Percentiles rank a stretch among this genome's conserved stretches.
Evolutionary conservation across 2,888 invertebrate genomes (phyloP).

Genomic region (Acanthosoma haemorrhoidale): DNA sequence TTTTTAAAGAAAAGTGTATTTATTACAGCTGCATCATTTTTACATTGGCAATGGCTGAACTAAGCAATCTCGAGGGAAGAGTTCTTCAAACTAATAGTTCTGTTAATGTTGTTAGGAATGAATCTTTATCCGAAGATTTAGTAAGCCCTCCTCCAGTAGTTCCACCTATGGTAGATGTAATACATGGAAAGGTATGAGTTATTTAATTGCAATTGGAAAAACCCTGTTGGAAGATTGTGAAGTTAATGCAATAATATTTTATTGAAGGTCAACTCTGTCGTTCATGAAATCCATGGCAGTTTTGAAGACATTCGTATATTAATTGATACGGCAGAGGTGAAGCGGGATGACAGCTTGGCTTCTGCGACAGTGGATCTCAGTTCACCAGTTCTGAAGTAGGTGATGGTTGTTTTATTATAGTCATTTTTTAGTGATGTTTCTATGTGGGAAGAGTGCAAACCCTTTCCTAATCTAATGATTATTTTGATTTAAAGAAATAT

Average conservation of each 20-base stretch:
- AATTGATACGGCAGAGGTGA: conserved; percentile 29
- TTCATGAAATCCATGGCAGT: conserved; percentile 34
- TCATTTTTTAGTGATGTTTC: too few species aligned
- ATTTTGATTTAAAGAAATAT: too few species aligned
- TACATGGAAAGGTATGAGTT: conserved; percentile 33
- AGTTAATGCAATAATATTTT: neutral
- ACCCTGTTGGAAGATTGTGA: neutral
- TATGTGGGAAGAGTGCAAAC: too few species aligned
- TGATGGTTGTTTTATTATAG: too few species aligned
- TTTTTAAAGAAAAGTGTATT: neutral
- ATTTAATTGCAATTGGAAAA: neutral
- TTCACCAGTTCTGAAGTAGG: neutral
- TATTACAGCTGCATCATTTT: conserved; percentile 19
- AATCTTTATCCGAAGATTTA: conserved; percentile 24
- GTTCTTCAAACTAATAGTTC: conserved; percentile 2
- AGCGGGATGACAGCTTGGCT: neutral
- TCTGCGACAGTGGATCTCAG: neutral
- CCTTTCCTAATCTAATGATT: too few species aligned
- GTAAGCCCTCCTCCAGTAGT: neutral
- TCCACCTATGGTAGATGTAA: conserved; percentile 32
- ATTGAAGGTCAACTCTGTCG: conserved; percentile 32
- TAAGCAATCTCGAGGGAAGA: conserved; percentile 4
- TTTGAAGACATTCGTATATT: conserved; percentile 33
- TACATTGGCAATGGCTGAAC: conserved; percentile 27
- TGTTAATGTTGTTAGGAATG: conserved; percentile 20